These are phyloP conservation scores for Mormyrus iriodes DNA, from an alignment of 2,113 vertebrate species.

Conservation along the genomic window DNA sequence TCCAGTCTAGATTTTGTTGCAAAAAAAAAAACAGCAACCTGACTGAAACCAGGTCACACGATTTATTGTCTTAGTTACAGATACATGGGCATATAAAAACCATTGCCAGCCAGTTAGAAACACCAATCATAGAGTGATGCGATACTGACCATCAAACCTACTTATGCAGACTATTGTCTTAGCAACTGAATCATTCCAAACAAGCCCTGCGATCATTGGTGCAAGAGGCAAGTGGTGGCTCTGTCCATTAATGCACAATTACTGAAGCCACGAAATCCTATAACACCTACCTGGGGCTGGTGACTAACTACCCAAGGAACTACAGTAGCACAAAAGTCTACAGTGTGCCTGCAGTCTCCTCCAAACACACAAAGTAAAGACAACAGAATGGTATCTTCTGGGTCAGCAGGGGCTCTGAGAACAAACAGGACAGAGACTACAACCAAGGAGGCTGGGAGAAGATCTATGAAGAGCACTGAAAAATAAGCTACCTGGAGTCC, in stretches of 20 bases:
- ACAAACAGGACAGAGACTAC: background rate
- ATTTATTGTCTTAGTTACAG: background rate
- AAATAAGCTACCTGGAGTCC: too few relatives aligned
- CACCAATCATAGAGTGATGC: too few relatives aligned
- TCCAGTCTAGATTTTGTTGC: background rate
- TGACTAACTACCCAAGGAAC: background rate
- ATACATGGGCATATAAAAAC: background rate
- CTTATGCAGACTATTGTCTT: background rate
- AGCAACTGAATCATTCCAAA: background rate
- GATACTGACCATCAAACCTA: too few relatives aligned
- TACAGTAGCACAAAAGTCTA: background rate
- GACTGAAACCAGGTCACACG: background rate
- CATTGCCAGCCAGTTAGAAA: too few relatives aligned
- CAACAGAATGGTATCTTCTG: background rate
- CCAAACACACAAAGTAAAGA: background rate
- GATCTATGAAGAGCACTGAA: background rate
- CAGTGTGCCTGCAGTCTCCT: background rate
- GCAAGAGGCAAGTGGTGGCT: background rate
- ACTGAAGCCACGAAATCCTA: too few relatives aligned
- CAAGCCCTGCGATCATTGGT: background rate
- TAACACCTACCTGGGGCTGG: background rate
- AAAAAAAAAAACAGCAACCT: background rate
- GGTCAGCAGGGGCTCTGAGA: background rate
- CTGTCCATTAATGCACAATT: background rate
- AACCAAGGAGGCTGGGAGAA: background rate